These are phyloP conservation scores for Pentamera pediparva DNA, from an alignment of 53 echinoderm and acorn worm genomes.

Conservation along the genomic window DNA sequence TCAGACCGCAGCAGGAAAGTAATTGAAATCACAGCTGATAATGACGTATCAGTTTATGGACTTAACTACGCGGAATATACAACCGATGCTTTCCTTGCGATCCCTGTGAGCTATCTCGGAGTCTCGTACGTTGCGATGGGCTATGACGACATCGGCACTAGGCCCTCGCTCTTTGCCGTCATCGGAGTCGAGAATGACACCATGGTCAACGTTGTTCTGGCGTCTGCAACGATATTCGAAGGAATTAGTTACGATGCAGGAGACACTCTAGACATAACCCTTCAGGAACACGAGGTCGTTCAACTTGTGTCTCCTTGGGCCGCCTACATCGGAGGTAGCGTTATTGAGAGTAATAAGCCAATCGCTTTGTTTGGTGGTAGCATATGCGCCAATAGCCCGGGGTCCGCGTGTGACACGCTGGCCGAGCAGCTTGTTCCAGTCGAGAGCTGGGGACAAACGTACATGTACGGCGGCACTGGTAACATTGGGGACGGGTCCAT, in stretches of 20 bases:
- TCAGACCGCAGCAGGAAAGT: slow-evolving; percentile 31
- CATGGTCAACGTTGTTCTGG: slow-evolving; percentile 28
- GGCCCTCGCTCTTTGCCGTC: background rate
- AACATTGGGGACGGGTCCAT: slow-evolving; percentile 9
- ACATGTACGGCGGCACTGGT: slow-evolving; percentile 45
- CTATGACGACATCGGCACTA: background rate
- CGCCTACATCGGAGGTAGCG: slow-evolving; percentile 43
- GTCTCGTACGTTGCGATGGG: slow-evolving; percentile 44
- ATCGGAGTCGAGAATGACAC: slow-evolving; percentile 22
- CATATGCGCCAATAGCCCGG: slow-evolving; percentile 28
- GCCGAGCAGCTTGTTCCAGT: slow-evolving; percentile 53
- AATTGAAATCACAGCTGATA: slow-evolving; percentile 33
- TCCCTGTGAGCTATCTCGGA: slow-evolving; percentile 47
- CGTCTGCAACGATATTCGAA: slow-evolving; percentile 36
- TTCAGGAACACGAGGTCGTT: slow-evolving; percentile 41
- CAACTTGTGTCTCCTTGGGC: slow-evolving; percentile 20
- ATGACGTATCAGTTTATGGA: slow-evolving; percentile 52
- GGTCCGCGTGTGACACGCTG: slow-evolving; percentile 43
- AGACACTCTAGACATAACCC: slow-evolving; percentile 33
- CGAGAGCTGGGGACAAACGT: slow-evolving; percentile 48
- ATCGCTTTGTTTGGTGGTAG: slow-evolving; percentile 44
- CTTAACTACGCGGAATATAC: slow-evolving; percentile 37
- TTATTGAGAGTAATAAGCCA: slow-evolving; percentile 48
- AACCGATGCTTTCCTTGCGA: slow-evolving; percentile 58
- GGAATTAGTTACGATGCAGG: slow-evolving; percentile 32